Base-by-base conservation (phyloP, 2,888 invertebrate genomes). In the Melikaiella ostensackeni region DNA sequence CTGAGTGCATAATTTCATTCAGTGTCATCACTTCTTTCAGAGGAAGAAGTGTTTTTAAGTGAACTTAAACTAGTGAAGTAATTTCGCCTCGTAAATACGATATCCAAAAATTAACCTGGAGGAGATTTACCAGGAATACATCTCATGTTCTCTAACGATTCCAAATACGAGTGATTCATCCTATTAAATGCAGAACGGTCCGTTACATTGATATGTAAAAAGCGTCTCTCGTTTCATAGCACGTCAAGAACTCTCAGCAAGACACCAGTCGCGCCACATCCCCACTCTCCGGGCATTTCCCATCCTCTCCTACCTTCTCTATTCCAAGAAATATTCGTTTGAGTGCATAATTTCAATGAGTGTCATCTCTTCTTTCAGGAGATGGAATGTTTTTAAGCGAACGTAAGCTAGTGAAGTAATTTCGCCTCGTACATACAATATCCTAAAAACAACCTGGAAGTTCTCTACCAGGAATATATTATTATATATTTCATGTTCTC, bases 131-230 rank as follows among this genome's bases (percentile, higher is more conserved):
- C 46, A 46, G 46, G 46, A 50, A 46, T 27, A 16, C n/a, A 46
- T 70, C 50, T 33, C n/a, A 11, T 11, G 63, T 46, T 46, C 16
- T 59, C 16, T 9, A 70, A 70, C 30, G 46, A 70, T 70, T 70
- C 66, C 27, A 50, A 30, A 46, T 46, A 30, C 27, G 66, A 70
- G 50, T 19, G 30, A 30, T 30, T 70, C 50, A n/a, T 70, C 66
- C 66, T 70, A 46, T 70, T 70, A 70, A 70, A 70, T 70, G n/a
- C 66, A 70, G 66, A 70, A 70, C 30, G 30, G 66, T 70, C 46
- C 66, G 50, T 70, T 46, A n/a, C n/a, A n/a, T n/a, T n/a, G n/a
- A n/a, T n/a, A n/a, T n/a, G n/a, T n/a, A n/a, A n/a, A n/a, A n/a
- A n/a, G n/a, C n/a, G n/a, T n/a, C n/a, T n/a, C n/a, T n/a, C n/a